Evolutionary conservation across 64 coral and sea anemone genomes (phyloP).

Genomic region (Montipora capricornis): DNA sequence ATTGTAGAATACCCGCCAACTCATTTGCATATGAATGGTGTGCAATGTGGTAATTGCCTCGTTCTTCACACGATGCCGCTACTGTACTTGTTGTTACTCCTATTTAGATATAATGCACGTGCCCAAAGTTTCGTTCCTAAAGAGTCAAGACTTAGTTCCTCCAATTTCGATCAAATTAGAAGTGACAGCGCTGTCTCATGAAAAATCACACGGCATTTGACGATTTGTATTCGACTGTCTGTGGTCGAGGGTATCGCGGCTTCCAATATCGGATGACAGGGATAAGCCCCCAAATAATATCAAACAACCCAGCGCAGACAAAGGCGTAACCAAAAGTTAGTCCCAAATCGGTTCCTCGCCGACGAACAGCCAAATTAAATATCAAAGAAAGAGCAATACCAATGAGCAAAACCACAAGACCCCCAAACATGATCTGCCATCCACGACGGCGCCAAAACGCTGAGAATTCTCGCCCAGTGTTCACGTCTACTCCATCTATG

Average conservation of each 20-base stretch:
- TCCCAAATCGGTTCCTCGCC: not conserved
- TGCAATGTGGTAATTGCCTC: too few species aligned
- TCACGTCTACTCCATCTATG: constrained; percentile 90
- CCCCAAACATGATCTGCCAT: constrained; percentile 82
- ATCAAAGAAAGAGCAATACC: constrained; percentile 73
- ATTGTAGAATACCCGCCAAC: too few species aligned
- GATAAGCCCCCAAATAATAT: constrained; percentile 82
- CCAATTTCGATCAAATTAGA: too few species aligned
- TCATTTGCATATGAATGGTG: too few species aligned
- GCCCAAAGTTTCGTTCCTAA: too few species aligned
- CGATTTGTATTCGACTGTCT: constrained; percentile 39
- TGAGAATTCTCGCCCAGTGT: constrained; percentile 90
- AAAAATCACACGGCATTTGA: constrained; percentile 65
- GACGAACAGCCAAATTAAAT: constrained; percentile 58
- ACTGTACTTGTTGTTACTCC: too few species aligned
- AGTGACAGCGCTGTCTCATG: too few species aligned
- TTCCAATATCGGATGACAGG: constrained; percentile 85
- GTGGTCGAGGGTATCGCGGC: constrained; percentile 18
- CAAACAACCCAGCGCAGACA: constrained; percentile 69
- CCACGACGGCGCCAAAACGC: constrained; percentile 93
- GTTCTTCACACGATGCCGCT: too few species aligned
- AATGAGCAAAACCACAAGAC: constrained; percentile 65
- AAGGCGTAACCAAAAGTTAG: constrained; percentile 67
- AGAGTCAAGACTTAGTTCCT: too few species aligned
- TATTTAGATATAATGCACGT: too few species aligned